Base-by-base conservation (phyloP, 1,140 invertebrate genomes). In the Epicauta chinensis region DNA sequence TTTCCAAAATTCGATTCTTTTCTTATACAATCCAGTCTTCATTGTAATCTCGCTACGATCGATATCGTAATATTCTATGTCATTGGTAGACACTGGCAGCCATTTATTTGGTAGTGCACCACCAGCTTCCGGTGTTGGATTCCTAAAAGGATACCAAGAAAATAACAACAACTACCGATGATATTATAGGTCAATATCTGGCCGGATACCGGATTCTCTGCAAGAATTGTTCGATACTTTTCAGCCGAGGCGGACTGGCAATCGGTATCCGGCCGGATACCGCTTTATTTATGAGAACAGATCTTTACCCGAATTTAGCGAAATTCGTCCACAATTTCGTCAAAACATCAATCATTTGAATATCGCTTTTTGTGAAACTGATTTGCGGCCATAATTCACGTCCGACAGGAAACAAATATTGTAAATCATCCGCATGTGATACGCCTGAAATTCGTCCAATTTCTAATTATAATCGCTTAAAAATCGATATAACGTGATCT, bases 271-370 rank as follows among this genome's bases (percentile, higher is more conserved):
- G n/a, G n/a, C n/a, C n/a, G n/a, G n/a, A n/a, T n/a, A n/a, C n/a
- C n/a, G n/a, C n/a, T n/a, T n/a, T n/a, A n/a, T n/a, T n/a, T n/a
- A n/a, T n/a, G n/a, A n/a, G n/a, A n/a, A n/a, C n/a, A n/a, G n/a
- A n/a, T n/a, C n/a, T n/a, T 74, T 69, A 86, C 83, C 82, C 78
- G 29, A 71, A 75, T 64, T 73, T 77, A 0, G 84, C 83, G 61
- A 89, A 88, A 67, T 86, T 83, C 0, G 76, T 73, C 83, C 84
- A 88, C 15, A 84, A 51, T n/a, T 68, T 74, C 0, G 82, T 81
- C 55, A 87, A 62, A 12, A 78, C 32, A 32, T 78, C 69, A 0
- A 76, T 65, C 6, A 81, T 66, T 53, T 69, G 59, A 2, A 73
- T 59, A 58, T 82, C 80, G 14, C 71, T 60, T 9, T 70, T 57